A percentile compares a stretch with the other conserved stretches of the same genome.
Conservation (phyloP, 2,113 vertebrate species). For the Corapipo altera region DNA sequence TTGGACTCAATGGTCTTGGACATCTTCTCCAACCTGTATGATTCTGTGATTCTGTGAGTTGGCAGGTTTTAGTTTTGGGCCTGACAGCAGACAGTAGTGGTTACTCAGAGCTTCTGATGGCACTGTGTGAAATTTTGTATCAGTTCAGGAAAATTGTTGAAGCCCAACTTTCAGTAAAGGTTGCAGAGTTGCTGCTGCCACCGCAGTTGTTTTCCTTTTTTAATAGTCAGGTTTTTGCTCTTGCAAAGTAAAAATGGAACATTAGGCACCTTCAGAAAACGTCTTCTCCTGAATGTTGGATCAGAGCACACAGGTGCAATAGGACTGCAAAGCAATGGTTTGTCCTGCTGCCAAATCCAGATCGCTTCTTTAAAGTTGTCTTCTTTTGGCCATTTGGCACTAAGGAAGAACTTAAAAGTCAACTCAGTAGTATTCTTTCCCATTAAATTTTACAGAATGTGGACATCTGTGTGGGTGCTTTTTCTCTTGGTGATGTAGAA, state of each 20-base stretch:
- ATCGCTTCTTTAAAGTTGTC: neutral
- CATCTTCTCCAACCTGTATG: neutral
- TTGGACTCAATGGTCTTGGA: neutral
- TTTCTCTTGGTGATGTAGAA: neutral
- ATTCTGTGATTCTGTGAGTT: neutral
- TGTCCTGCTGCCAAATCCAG: neutral
- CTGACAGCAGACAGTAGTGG: neutral
- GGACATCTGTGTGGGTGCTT: accelerated
- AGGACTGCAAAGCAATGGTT: neutral
- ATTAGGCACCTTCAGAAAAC: neutral
- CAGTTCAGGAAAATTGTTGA: neutral
- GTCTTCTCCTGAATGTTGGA: neutral
- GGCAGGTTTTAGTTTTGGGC: neutral
- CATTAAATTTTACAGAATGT: neutral
- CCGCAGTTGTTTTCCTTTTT: neutral
- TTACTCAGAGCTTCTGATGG: neutral
- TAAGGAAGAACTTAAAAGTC: neutral
- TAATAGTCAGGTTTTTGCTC: neutral
- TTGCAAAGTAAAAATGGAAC: neutral
- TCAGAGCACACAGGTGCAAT: neutral
- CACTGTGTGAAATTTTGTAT: neutral
- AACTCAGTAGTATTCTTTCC: neutral
- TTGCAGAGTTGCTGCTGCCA: neutral
- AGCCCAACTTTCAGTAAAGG: neutral
- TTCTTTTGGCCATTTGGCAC: neutral